Evolutionary conservation across 2,113 vertebrate species (phyloP), one percentile per base, ranked within the genome.

Genomic region (Neodon shergylaensis): DNA sequence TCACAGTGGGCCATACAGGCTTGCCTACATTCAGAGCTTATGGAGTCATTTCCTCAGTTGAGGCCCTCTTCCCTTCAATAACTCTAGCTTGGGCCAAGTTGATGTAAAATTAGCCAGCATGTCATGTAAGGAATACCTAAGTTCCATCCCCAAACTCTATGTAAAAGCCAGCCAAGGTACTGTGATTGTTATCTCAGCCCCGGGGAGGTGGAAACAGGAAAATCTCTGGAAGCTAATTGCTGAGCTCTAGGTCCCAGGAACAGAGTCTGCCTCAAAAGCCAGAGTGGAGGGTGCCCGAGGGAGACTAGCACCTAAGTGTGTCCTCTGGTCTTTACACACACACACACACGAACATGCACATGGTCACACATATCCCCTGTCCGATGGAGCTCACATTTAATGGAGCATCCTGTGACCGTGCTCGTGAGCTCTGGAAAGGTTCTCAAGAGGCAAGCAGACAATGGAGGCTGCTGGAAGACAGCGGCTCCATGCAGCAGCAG

Each of bases 391-490:
- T 95, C 47, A 2, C 4, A 21, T 49, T 7, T 7, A 9, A 52
- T 47, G 13, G 26, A 24, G 39, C 4, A 0, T 24, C 66, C 68
- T 49, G 9, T 2, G 21, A 42, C 47, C 74, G 7, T 5, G 31
- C 36, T n/a, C 2, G 1, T 52, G 22, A 73, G 77, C 54, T n/a
- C 36, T 14, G 7, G 68, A 61, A 3, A 33, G 2, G 5, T 1
- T 39, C n/a, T 31, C 76, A 22, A 28, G 42, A 42, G 49, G 52
- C 65, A 11, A 0, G 7, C 70, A 22, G 10, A n/a, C 8, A 4
- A 24, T 28, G 39, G 47, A 0, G 10, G 77, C 33, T 44, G 7
- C 7, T 9, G 22, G 22, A 61, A 68, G 39, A 49, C 1, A 36
- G 65, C 28, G 13, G 28, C 58, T 14, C 2, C 0, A 36, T 28